Evolutionary conservation across 2,888 invertebrate species (phyloP), one percentile per base, ranked within the genome.

Genomic region (Amphimallon solstitiale): DNA sequence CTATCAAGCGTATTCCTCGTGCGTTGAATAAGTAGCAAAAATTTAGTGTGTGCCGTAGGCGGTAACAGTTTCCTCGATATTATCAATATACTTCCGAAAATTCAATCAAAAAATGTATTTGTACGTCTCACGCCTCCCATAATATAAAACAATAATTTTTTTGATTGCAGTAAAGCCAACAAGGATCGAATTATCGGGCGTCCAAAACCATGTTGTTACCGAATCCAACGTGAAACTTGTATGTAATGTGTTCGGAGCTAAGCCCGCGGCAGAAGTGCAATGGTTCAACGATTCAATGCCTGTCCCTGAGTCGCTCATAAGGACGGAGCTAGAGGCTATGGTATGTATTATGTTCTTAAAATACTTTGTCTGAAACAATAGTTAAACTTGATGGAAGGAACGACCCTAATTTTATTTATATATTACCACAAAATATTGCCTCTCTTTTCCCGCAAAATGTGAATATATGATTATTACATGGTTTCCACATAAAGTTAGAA

Each of bases 261-360:
- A 92, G 49, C 96, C 96, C 0, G 88, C 93, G 0, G 95, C 95
- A 7, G 89, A 88, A 73, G 87, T 96, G 67, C 89, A 91, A 65
- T 96, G 95, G 95, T 92, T 87, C 83, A 95, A 95, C 80, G 90
- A 91, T 14, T 89, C 92, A 0, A 81, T 85, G 52, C 78, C 78
- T 52, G 79, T 82, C 60, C 75, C 76, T 38, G 73, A 79, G 67
- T 70, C 70, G 65, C 70, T 69, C 63, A 72, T 75, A 63, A 68
- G 77, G 40, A 72, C 72, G 10, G 72, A 69, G 40, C 71, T 72
- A 29, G 70, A 72, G 70, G 70, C 70, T 10, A 74, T 70, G 73
- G 75, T 75, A 71, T 56, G 71, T 68, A 14, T 54, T 37, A 29
- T 5, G 29, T 5, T 23, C 29, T 29, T 29, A 29, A 29, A 29